phyloP scores from a whole-genome alignment of 2,113 vertebrate genomes.

The Calonectris borealis region DNA sequence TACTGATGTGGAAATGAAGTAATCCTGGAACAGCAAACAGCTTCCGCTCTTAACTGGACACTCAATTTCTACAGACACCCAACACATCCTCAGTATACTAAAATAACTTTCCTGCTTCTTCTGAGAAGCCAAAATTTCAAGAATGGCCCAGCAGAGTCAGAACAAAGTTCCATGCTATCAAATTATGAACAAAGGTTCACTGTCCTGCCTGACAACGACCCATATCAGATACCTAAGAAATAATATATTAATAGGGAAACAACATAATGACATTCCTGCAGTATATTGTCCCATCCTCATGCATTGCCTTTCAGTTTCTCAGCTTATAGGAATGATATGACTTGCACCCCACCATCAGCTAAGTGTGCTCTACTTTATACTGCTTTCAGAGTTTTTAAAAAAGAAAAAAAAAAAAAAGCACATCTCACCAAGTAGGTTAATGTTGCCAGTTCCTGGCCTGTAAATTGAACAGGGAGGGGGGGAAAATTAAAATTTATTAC shows the following conservation, averaged over 20 bases:
- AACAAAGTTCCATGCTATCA: neutral
- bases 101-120: neutral
- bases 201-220: neutral
- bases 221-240: neutral
- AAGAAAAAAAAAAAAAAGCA: neutral
- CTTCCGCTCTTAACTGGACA: neutral
- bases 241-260: neutral
- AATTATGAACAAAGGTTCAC: neutral
- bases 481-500: neutral
- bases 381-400: neutral
- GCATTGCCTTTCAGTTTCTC: neutral
- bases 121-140: neutral
- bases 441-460: conserved; percentile 91
- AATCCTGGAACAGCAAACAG: conserved; percentile 76
- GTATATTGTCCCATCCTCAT: neutral
- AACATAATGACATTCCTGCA: neutral
- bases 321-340: neutral
- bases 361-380: neutral
- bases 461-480: neutral
- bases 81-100: neutral
- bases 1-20: conserved; percentile 84
- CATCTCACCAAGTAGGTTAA: conserved; percentile 87
- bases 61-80: neutral
- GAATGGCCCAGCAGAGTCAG: neutral
- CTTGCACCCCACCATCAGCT: neutral